Evolutionary conservation across 2,797 vertebrate species (phyloP), one percentile per base, ranked within the genome.

Genomic region (Epinephelus awoara): DNA sequence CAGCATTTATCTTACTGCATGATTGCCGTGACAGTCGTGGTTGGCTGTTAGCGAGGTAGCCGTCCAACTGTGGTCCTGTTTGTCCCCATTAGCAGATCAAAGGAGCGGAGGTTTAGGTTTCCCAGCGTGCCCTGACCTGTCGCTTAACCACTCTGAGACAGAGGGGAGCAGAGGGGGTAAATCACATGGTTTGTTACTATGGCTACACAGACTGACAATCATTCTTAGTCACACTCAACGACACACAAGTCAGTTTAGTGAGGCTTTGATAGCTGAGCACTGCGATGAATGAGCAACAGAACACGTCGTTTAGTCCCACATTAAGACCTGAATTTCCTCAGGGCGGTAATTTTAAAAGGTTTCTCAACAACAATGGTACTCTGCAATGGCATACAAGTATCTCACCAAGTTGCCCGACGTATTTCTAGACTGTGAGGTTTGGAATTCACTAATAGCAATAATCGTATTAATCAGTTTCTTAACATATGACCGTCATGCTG

Each of bases 61-160:
- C 13, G 34, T 83, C 87, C 75, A 50, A n/a, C 86, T 74, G 82
- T 3, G 79, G 56, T 76, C 84, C 68, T 29, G 82, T 86, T 86
- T 82, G 74, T 85, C 88, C 52, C 77, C 80, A 66, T 78, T 50
- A 79, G 77, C 69, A 81, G 89, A 90, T 91, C 83, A 91, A 91
- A 91, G 85, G 4, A 56, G 52, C 19, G 5, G 72, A 67, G 72
- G 62, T 77, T 79, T 47, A 27, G 19, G 72, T 77, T 87, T 81
- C 88, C 73, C 82, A 80, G 87, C 89, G 79, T 77, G 91, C 64
- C 73, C 80, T 59, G 83, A 87, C 85, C 80, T 69, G 89, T 76
- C 71, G 14, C 57, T 76, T 66, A 78, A 72, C 77, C 67, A 12
- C 61, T 40, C 25, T 49, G 54, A 54, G 27, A 44, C 66, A 50